phyloP scores from a whole-genome alignment of 2,888 invertebrate genomes.

The Troides oblongomaculatus region DNA sequence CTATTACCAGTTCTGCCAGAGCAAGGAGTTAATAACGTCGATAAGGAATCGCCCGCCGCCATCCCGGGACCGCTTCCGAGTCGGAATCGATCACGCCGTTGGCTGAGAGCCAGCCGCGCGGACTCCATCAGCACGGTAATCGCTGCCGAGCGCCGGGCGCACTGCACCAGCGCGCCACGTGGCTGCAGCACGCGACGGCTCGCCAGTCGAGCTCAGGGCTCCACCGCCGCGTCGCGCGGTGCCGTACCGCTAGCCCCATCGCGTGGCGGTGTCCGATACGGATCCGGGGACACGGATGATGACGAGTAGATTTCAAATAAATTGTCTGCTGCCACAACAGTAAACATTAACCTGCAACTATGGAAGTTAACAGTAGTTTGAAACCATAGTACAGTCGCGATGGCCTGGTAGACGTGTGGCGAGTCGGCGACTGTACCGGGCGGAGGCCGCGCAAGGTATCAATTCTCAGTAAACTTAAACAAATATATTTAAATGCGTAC shows the following conservation, averaged over 20 bases:
- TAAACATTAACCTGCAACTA: background rate
- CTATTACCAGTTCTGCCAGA: conserved; percentile 10
- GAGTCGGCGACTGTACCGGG: too few relatives aligned
- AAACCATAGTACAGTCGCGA: too few relatives aligned
- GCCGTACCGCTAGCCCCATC: too few relatives aligned
- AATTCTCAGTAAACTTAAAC: too few relatives aligned
- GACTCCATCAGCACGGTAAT: conserved; percentile 37
- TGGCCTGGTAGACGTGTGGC: too few relatives aligned
- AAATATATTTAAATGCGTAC: too few relatives aligned
- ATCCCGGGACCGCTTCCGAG: background rate
- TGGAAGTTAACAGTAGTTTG: too few relatives aligned
- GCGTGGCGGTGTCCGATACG: too few relatives aligned
- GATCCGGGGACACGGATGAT: too few relatives aligned
- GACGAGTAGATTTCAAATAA: background rate
- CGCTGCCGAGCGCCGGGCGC: conserved; percentile 35
- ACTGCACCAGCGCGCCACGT: too few relatives aligned
- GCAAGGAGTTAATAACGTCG: conserved; percentile 21
- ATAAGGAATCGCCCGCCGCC: conserved; percentile 22
- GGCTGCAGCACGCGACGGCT: too few relatives aligned
- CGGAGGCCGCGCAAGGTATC: too few relatives aligned
- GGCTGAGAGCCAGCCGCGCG: conserved; percentile 35
- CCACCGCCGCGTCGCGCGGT: background rate
- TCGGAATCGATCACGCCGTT: background rate
- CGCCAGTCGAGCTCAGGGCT: conserved; percentile 1
- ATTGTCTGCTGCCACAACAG: background rate